These are phyloP conservation scores for Drosophila falleni DNA, from an alignment of 2,888 invertebrate species.

Conservation along the genomic window DNA sequence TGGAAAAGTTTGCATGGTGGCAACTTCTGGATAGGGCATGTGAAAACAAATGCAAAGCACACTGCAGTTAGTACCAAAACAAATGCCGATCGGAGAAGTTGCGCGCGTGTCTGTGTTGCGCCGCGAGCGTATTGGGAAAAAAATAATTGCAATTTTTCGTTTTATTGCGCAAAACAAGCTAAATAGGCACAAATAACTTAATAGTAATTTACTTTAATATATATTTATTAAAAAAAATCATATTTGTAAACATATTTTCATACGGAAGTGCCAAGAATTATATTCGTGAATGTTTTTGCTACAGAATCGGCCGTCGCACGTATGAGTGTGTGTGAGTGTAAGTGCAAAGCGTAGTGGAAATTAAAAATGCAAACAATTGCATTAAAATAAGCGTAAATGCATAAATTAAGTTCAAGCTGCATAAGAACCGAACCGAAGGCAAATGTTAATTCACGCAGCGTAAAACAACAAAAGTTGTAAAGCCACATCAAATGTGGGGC, in stretches of 20 bases:
- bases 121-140: slow-evolving; percentile 59
- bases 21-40: no score
- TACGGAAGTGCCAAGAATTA: slow-evolving; percentile 3
- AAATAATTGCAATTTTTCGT: slow-evolving; percentile 43
- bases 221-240: background rate
- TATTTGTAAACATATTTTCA: slow-evolving; percentile 18
- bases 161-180: slow-evolving; percentile 33
- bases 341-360: slow-evolving; percentile 35
- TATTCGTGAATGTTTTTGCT: slow-evolving; percentile 33
- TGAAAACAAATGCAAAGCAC: no score
- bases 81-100: slow-evolving; percentile 59
- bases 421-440: slow-evolving; percentile 40
- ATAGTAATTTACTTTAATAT: slow-evolving; percentile 28
- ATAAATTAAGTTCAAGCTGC: slow-evolving; percentile 40
- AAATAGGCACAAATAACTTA: slow-evolving; percentile 35
- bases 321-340: slow-evolving; percentile 32
- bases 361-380: slow-evolving; percentile 46
- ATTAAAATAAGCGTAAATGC: slow-evolving; percentile 41
- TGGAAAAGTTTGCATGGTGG: no score
- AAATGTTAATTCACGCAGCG: slow-evolving; percentile 55
- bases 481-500: slow-evolving; percentile 41
- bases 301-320: slow-evolving; percentile 36
- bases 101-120: slow-evolving; percentile 58
- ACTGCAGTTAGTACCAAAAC: slow-evolving; percentile 65
- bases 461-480: slow-evolving; percentile 50